Base-by-base conservation (phyloP, 1,140 invertebrate species). In the Lethocerus indicus region DNA sequence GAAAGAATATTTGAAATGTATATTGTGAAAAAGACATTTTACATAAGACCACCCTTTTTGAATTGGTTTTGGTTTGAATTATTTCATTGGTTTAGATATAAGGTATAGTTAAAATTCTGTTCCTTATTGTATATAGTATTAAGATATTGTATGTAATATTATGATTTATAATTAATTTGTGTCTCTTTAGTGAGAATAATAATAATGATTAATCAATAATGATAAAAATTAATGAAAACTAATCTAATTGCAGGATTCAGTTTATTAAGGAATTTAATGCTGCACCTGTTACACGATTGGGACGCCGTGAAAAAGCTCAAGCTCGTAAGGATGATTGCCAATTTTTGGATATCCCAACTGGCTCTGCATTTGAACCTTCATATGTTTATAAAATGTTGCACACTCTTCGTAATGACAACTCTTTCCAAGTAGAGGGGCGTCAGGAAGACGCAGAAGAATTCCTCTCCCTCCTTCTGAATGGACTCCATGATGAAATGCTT, bases 401-500 rank as follows among this genome's bases (percentile, higher is more conserved):
- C 50, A 64, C 76, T 46, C 80, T 85, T 9, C 76, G 83, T 21
- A 73, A 76, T 27, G 78, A 77, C 28, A 78, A 78, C 53, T 74
- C 68, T 20, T 77, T 77, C 58, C 70, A 75, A 42, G 70, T 43
- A 29, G 83, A 87, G 67, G 87, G 86, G 4, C 67, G 86, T 7
- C 88, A 95, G 62, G 89, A 95, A 64, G 91, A 95, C 68, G 91
- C 91, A 0, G 91, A 95, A 64, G 91, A 95, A 60, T 95, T 95
- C 65, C 71, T 95, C 1, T 84, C 85, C 13, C 91, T 83, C 66
- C 70, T 96, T 41, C 72, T 95, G 1, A 95, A 96, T 66, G 83
- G 84, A 26, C 73, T 96, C 27, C 91, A 94, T 64, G 92, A 96
- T 65, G 92, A 96, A 69, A 94, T 97, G 89, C 67, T 90, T 0